phyloP scores from a whole-genome alignment of 2,797 vertebrate genomes.

The Enteromius anoplus region DNA sequence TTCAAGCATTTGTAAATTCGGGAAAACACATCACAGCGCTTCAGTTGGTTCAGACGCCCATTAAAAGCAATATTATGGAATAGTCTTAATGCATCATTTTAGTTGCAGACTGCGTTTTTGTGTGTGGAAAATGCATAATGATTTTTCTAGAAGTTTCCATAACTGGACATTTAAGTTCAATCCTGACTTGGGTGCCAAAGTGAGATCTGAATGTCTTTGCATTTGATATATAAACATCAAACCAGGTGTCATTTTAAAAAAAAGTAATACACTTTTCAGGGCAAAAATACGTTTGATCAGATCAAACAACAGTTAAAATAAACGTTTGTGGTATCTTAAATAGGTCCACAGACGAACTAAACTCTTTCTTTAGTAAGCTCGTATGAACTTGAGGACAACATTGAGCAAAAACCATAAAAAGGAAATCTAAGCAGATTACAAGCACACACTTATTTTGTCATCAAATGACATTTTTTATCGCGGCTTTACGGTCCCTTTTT shows the following conservation, averaged over 20 bases:
- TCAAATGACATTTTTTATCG: background rate
- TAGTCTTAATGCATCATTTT: constrained; percentile 10
- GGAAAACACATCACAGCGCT: constrained; percentile 65
- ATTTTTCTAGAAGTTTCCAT: constrained; percentile 10
- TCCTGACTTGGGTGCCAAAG: background rate
- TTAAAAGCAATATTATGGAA: constrained; percentile 27
- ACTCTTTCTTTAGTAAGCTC: too few species aligned
- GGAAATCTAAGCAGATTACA: background rate
- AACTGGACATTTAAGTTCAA: background rate
- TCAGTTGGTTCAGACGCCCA: constrained; percentile 64
- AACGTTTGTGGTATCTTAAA: background rate
- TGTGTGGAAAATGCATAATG: constrained; percentile 34
- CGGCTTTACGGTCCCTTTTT: background rate
- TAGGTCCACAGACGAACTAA: background rate
- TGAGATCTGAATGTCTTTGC: background rate
- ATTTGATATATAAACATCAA: background rate
- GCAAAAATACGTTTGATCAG: background rate
- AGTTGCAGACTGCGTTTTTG: background rate
- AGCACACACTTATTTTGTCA: background rate
- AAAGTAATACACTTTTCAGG: background rate
- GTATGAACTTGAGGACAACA: background rate
- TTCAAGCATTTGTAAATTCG: constrained; percentile 64
- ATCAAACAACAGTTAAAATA: background rate
- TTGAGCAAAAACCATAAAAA: background rate
- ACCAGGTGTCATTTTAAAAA: background rate